These are phyloP conservation scores for Poeciliopsis turneri DNA, from an alignment of 2,797 vertebrate species.

Conservation along the genomic window DNA sequence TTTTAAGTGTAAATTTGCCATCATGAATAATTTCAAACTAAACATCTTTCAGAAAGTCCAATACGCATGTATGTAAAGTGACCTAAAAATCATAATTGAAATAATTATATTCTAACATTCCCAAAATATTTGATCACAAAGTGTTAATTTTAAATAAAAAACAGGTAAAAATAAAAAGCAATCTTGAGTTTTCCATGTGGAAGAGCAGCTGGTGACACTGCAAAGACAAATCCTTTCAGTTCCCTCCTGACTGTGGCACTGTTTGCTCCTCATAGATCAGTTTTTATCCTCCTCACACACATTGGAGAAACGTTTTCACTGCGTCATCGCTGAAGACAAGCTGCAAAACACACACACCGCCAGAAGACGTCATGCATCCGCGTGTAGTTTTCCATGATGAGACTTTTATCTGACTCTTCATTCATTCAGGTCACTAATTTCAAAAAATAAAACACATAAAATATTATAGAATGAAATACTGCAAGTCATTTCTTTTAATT, in stretches of 20 bases:
- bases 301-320: slow-evolving; percentile 50
- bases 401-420: background rate
- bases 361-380: slow-evolving; percentile 52
- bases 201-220: slow-evolving; percentile 12
- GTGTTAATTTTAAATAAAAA: background rate
- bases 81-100: background rate
- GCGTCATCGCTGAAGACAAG: slow-evolving; percentile 65
- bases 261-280: slow-evolving; percentile 50
- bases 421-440: background rate
- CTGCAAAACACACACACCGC: slow-evolving; percentile 29
- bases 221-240: slow-evolving; percentile 19
- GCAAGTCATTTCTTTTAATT: background rate
- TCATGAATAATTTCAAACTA: background rate
- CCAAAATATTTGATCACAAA: background rate
- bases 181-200: too few species aligned
- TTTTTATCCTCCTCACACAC: slow-evolving; percentile 31
- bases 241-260: slow-evolving; percentile 23
- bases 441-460: background rate
- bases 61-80: too few species aligned
- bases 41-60: background rate
- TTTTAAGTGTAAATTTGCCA: background rate
- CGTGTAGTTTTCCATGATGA: slow-evolving; percentile 39
- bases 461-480: background rate
- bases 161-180: background rate
- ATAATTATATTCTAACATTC: background rate